Evolutionary conservation across 2,113 vertebrate genomes (phyloP).

Genomic region (Perccottus glenii): DNA sequence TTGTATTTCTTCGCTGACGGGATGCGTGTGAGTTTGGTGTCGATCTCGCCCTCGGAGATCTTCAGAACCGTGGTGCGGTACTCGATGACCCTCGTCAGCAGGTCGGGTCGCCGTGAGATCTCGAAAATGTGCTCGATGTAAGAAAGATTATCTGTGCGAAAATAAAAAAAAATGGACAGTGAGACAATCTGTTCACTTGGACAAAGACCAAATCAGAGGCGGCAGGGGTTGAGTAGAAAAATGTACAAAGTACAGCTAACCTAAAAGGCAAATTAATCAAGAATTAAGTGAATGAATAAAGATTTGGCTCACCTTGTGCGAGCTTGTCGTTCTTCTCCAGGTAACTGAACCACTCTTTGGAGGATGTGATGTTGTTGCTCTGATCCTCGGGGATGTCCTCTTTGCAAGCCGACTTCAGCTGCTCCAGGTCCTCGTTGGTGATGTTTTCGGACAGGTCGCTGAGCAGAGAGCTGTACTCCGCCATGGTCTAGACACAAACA

Average conservation of each 20-base stretch:
- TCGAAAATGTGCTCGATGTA: conserved; percentile 97
- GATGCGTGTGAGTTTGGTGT: conserved; percentile 94
- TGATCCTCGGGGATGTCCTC: conserved; percentile 94
- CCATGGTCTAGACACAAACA: conserved; percentile 82
- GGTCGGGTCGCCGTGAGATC: conserved; percentile 92
- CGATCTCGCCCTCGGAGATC: conserved; percentile 93
- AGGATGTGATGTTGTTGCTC: conserved; percentile 88
- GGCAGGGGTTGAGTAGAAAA: no score
- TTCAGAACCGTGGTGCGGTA: conserved; percentile 94
- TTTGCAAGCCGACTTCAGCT: conserved; percentile 93
- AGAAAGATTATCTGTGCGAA: conserved; percentile 85
- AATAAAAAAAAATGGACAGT: not conserved
- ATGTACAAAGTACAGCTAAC: no score
- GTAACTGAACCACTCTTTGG: conserved; percentile 92
- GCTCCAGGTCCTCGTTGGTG: conserved; percentile 92
- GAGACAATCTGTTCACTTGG: no score
- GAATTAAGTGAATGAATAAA: no score
- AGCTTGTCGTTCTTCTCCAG: conserved; percentile 93
- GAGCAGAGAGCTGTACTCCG: conserved; percentile 90
- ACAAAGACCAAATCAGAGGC: no score
- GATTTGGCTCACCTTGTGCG: conserved; percentile 81
- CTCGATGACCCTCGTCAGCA: conserved; percentile 91
- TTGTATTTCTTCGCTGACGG: conserved; percentile 97
- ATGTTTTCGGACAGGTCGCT: conserved; percentile 93
- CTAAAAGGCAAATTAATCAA: no score